Evolutionary conservation across 2,888 invertebrate species (phyloP), one percentile per base, ranked within the genome.

Genomic region (Conops quadrifasciatus): DNA sequence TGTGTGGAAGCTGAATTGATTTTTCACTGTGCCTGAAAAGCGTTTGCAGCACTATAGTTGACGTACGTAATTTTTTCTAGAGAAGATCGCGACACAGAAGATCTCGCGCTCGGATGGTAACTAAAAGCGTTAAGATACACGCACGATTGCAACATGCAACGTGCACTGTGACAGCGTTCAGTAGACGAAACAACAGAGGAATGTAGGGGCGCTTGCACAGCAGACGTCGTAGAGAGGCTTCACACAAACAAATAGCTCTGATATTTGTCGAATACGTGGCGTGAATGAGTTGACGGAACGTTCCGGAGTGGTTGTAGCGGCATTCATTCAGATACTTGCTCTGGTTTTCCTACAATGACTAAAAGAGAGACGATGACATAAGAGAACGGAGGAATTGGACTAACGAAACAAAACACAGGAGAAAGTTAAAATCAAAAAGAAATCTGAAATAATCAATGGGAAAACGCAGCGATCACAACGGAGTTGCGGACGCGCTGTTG

Each of bases 221-320:
- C 9, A 45, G 24, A 36, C 16, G 53, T 47, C 21, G 43, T 21
- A 63, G 16, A 45, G 53, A 67, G 58, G 21, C 21, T 60, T 67
- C 16, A 56, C 53, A 47, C 53, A 24, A 26, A 36, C 60, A 71
- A 68, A 63, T 67, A 65, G 63, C 49, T 60, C 72, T 53, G 69
- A 59, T 59, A 45, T 30, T 60, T 36, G 59, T 60, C 45, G 65
- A 68, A 66, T 36, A 49, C 66, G 59, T 43, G 60, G 65, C 43
- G 56, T 65, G 69, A 72, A 72, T 72, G 69, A 69, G 65, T 24
- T 13, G 28, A 36, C n/a, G 58, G 13, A n/a, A 24, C 53, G 26
- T 19, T 36, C 36, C 4, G 36, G 36, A 36, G 36, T 7, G 36
- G 36, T 36, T 36, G 36, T 36, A 36, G 36, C 36, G 5, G 4